phyloP scores from a whole-genome alignment of 2,113 vertebrate species.

The Heptranchias perlo region DNA sequence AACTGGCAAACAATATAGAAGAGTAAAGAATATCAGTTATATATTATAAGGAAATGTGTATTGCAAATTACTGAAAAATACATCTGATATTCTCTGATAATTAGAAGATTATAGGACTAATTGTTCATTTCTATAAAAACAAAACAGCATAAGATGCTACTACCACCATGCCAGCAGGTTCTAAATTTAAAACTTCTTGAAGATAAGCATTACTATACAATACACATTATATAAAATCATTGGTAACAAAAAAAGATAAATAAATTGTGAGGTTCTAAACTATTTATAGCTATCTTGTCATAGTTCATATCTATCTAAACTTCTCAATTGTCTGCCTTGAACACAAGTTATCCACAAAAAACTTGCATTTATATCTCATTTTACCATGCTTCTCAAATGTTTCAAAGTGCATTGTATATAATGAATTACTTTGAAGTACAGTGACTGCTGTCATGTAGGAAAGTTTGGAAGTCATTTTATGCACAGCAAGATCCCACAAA shows the following conservation, averaged over 20 bases:
- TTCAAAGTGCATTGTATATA: too few relatives aligned
- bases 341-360: too few relatives aligned
- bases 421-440: too few relatives aligned
- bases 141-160: not conserved
- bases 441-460: too few relatives aligned
- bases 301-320: not conserved
- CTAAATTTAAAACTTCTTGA: not conserved
- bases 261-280: not conserved
- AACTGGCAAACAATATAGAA: not conserved
- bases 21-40: not conserved
- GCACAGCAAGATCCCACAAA: too few relatives aligned
- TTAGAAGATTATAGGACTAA: not conserved
- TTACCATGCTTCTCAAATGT: too few relatives aligned
- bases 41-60: not conserved
- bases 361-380: too few relatives aligned
- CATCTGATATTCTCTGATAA: not conserved
- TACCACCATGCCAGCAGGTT: not conserved
- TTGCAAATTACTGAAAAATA: not conserved
- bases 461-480: too few relatives aligned
- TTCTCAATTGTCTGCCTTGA: not conserved
- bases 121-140: not conserved
- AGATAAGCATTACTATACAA: not conserved
- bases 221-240: not conserved
- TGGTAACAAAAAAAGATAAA: not conserved
- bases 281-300: not conserved